Evolutionary conservation across 2,113 vertebrate species (phyloP), one percentile per base, ranked within the genome.

Genomic region (Cinclus cinclus): DNA sequence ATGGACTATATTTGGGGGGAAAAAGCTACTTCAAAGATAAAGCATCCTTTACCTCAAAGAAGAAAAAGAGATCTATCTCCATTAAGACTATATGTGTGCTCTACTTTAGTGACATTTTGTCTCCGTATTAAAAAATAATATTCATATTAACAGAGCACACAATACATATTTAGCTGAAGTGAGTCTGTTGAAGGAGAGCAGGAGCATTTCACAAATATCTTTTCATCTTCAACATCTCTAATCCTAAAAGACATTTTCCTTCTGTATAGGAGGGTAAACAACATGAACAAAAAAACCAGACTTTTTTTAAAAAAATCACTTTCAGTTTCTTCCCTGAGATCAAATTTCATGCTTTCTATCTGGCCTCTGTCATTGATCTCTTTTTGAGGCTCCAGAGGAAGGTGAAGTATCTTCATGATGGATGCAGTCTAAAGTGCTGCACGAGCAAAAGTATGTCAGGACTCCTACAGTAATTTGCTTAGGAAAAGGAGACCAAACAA

Each of bases 1-100:
- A 96, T 88, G 79, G 88, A 79, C 76, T 87, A 10, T 50, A 59
- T 94, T 88, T 93, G 75, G 83, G 63, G 3, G 13, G 80, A 87
- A 68, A 87, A 84, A 92, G 39, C 60, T 92, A 89, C 93, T 96
- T 97, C 93, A 96, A 96, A 96, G 93, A 89, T 71, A 81, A 83
- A 94, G 53, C 76, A 71, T 49, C n/a, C 27, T 75, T 95, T 68
- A 71, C 79, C 85, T 96, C 90, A 91, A 96, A 94, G 90, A 95
- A 67, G 52, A 90, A 92, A 60, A 88, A 80, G 20, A 83, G 75
- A 68, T 52, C 39, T 86, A 52, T 81, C 56, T 35, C 74, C 20
- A 60, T 62, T 68, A 93, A 71, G 44, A 64, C 30, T 96, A 3
- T 85, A 42, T 25, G 9, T 77, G 55, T 88, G 90, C 71, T 94